Evolutionary conservation across 2,888 invertebrate species (phyloP).

Genomic region (Platerodrilus igneus): DNA sequence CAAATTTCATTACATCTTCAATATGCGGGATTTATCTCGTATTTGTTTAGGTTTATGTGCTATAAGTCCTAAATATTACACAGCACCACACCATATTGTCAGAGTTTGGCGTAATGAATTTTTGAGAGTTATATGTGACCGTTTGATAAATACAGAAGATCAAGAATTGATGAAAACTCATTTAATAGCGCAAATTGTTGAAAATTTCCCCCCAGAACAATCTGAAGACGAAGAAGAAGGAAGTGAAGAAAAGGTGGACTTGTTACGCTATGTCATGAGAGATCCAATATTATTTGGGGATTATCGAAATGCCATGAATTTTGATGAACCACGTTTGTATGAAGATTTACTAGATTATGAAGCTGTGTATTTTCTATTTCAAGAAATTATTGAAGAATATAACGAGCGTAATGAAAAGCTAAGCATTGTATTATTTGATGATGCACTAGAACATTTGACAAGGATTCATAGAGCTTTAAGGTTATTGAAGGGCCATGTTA

Average conservation of each 20-base stretch:
- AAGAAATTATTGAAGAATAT: constrained; percentile 86
- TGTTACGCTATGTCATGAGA: constrained; percentile 66
- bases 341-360: constrained; percentile 89
- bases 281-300: constrained; percentile 87
- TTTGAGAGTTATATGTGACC: constrained; percentile 79
- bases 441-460: constrained; percentile 86
- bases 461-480: constrained; percentile 80
- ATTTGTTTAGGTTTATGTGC: constrained; percentile 73
- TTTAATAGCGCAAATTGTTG: constrained; percentile 52
- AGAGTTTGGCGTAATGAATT: constrained; percentile 92
- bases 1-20: constrained; percentile 93
- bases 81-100: constrained; percentile 64
- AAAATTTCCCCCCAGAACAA: constrained; percentile 1
- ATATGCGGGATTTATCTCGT: constrained; percentile 83
- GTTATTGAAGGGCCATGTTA: constrained; percentile 76
- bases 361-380: constrained; percentile 80
- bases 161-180: constrained; percentile 58
- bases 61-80: constrained; percentile 67
- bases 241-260: constrained; percentile 46
- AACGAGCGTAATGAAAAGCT: constrained; percentile 70
- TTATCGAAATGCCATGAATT: constrained; percentile 77
- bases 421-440: constrained; percentile 83
- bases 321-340: constrained; percentile 74
- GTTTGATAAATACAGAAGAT: constrained; percentile 69
- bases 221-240: constrained; percentile 43